Evolutionary conservation across 1,140 invertebrate genomes (phyloP).

Genomic region (Asobara japonica): DNA sequence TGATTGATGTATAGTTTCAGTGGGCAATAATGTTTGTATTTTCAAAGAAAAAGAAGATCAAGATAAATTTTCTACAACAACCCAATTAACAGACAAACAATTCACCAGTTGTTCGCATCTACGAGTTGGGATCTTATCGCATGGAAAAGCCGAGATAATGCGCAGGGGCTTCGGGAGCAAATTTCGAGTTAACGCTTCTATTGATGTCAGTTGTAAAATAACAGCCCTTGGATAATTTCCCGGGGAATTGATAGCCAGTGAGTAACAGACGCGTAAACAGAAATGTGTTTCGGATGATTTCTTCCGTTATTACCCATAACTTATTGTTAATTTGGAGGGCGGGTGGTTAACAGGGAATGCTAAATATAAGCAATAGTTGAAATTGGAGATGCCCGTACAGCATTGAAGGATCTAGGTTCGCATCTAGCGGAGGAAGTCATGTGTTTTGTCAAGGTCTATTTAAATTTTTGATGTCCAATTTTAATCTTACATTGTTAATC

Average conservation of each 20-base stretch:
- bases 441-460: too few relatives aligned
- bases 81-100: slow-evolving; percentile 19
- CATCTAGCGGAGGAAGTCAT: too few relatives aligned
- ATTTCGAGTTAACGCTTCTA: slow-evolving; percentile 17
- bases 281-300: neutral
- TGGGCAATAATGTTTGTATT: too few relatives aligned
- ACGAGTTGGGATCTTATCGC: neutral
- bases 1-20: too few relatives aligned
- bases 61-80: too few relatives aligned
- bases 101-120: slow-evolving; percentile 13
- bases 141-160: slow-evolving; percentile 13
- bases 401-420: too few relatives aligned
- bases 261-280: neutral
- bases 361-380: too few relatives aligned
- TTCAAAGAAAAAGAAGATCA: neutral
- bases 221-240: slow-evolving; percentile 15
- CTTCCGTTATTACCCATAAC: neutral
- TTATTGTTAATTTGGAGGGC: neutral
- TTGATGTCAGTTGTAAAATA: slow-evolving; percentile 14
- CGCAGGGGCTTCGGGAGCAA: neutral
- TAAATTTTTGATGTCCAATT: too few relatives aligned
- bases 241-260: neutral
- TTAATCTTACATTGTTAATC: too few relatives aligned
- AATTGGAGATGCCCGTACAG: neutral
- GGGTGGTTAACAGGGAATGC: neutral